A percentile compares a stretch with the other conserved stretches of the same genome.
phyloP scores from a whole-genome alignment of 23 tunicate genomes.

The Halocynthia roretzi region DNA sequence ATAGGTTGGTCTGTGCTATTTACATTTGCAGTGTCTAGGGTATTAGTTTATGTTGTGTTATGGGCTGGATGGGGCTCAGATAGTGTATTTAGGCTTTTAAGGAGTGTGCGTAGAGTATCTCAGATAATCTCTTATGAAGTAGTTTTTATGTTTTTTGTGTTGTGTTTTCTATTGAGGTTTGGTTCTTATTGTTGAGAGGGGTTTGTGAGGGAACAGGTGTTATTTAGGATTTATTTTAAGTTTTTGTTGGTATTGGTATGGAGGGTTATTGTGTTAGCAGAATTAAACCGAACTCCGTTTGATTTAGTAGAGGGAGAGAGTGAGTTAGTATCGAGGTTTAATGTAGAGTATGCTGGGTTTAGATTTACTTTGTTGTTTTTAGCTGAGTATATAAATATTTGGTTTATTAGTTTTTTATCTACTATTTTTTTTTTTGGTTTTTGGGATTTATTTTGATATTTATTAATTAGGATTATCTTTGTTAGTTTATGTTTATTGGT shows the following conservation, averaged over 20 bases:
- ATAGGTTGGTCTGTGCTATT: neutral
- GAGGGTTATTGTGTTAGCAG: neutral
- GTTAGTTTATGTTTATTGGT: neutral
- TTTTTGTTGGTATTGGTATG: conserved; percentile 5
- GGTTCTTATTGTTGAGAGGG: no score
- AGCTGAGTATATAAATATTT: conserved; percentile 26
- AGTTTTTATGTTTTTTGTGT: conserved; percentile 9
- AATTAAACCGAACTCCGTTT: conserved; percentile 38
- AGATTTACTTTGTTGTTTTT: conserved; percentile 27
- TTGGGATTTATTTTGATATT: neutral
- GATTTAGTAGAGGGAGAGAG: conserved; percentile 37
- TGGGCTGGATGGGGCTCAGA: conserved; percentile 27
- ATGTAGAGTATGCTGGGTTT: conserved; percentile 30
- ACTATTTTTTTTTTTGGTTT: neutral
- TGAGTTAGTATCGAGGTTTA: conserved; percentile 17
- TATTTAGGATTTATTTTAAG: neutral
- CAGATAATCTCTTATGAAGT: conserved; percentile 32
- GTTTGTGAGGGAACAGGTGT: neutral
- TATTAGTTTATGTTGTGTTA: neutral
- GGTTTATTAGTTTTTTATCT: neutral
- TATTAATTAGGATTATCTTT: neutral
- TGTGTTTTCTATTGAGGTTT: neutral
- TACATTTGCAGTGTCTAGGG: neutral
- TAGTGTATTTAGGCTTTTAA: conserved; percentile 8
- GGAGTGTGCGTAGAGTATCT: conserved; percentile 23